These are phyloP conservation scores for Emys orbicularis DNA, from an alignment of 2,797 vertebrate genomes.

Conservation along the genomic window DNA sequence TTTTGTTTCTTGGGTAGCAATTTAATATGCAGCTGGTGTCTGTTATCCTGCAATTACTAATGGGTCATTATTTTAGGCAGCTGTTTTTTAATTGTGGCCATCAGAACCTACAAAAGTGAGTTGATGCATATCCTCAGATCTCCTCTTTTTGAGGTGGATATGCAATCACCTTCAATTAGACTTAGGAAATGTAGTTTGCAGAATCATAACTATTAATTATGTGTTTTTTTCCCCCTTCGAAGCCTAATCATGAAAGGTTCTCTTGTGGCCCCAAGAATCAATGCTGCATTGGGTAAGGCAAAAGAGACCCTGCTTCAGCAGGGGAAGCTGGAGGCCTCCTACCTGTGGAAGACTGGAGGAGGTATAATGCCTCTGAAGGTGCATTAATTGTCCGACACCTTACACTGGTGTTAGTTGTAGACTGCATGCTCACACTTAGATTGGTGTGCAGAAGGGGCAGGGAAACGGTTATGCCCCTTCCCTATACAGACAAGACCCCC, in stretches of 20 bases:
- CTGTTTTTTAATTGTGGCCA: constrained; percentile 47
- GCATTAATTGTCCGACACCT: not conserved
- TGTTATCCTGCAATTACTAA: no score
- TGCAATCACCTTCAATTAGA: not conserved
- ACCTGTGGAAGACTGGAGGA: not conserved
- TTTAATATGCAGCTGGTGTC: constrained; percentile 40
- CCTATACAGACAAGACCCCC: not conserved
- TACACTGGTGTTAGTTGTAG: not conserved
- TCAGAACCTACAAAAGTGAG: not conserved
- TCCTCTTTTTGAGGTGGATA: not conserved
- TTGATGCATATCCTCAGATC: not conserved
- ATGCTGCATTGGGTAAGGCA: not conserved
- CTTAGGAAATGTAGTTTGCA: not conserved
- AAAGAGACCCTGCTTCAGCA: not conserved
- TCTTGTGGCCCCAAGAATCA: not conserved
- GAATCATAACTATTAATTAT: not conserved
- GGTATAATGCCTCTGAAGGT: not conserved
- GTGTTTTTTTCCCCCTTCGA: not conserved
- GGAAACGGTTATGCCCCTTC: not conserved
- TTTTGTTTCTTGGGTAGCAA: not conserved
- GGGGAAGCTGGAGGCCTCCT: not conserved
- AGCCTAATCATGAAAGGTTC: not conserved
- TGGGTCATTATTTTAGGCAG: constrained; percentile 55
- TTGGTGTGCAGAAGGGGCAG: not conserved
- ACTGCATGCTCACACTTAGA: not conserved